phyloP scores from a whole-genome alignment of 1,140 invertebrate genomes.

The Caenorhabditis remanei region DNA sequence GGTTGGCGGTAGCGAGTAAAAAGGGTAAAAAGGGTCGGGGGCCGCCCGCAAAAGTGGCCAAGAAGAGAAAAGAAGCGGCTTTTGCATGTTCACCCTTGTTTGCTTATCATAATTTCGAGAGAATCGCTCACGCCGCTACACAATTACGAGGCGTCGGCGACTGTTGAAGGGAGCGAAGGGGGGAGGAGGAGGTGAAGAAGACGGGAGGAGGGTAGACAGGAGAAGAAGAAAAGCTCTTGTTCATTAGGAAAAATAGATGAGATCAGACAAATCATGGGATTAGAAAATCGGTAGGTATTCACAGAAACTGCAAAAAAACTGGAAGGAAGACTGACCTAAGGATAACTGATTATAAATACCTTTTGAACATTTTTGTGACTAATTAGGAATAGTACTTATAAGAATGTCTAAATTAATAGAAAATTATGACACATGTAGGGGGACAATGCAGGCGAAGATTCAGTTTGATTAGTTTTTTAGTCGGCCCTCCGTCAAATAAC shows the following conservation, averaged over 20 bases:
- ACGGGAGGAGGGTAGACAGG: not conserved
- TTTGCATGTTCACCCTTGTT: slow-evolving; percentile 56
- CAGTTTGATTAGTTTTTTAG: no score
- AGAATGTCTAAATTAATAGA: no score
- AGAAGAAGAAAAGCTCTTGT: not conserved
- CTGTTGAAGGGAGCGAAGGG: slow-evolving; percentile 18
- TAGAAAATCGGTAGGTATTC: no score
- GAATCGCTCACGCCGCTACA: slow-evolving; percentile 53
- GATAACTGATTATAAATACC: no score
- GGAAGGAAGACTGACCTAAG: no score
- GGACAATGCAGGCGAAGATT: no score
- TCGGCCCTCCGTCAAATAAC: no score
- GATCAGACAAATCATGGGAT: slow-evolving; percentile 23
- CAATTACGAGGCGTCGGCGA: slow-evolving; percentile 49
- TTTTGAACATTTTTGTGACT: no score
- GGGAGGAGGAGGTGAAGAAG: not conserved
- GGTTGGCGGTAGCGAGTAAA: not conserved
- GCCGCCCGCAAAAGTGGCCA: slow-evolving; percentile 5
- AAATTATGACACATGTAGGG: no score
- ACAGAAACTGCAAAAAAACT: no score
- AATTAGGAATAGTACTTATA: no score
- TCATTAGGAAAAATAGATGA: slow-evolving; percentile 18
- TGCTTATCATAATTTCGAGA: slow-evolving; percentile 56
- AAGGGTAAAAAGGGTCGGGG: slow-evolving; percentile 9
- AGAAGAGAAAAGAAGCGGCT: slow-evolving; percentile 52